These are phyloP conservation scores for Podotricha telesiphe DNA, from an alignment of 2,888 invertebrate genomes.

Conservation along the genomic window DNA sequence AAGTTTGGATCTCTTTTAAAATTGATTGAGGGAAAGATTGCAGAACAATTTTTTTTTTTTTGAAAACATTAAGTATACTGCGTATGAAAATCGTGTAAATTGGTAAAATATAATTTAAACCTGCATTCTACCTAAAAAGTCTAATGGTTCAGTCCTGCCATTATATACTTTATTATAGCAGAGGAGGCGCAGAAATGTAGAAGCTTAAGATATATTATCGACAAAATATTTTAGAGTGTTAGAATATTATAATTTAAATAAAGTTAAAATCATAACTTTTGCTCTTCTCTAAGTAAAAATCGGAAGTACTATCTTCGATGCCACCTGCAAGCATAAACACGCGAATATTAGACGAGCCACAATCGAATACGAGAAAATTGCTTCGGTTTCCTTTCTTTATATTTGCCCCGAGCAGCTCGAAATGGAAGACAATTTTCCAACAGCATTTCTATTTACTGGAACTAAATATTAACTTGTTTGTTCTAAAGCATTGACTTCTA, in stretches of 20 bases:
- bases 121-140: no score
- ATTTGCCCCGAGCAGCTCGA: slow-evolving; percentile 27
- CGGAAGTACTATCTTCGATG: slow-evolving; percentile 1
- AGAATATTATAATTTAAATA: background rate
- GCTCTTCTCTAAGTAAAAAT: slow-evolving; percentile 7
- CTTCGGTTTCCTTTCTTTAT: slow-evolving; percentile 33
- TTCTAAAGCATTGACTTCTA: slow-evolving; percentile 7
- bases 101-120: no score
- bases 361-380: slow-evolving; percentile 37
- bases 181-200: no score
- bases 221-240: background rate
- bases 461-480: slow-evolving; percentile 20
- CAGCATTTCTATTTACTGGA: slow-evolving; percentile 11
- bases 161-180: no score
- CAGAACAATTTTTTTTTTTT: no score
- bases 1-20: no score
- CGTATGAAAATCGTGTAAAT: no score
- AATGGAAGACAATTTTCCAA: slow-evolving; percentile 17
- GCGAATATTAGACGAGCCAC: slow-evolving; percentile 35
- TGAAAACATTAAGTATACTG: no score
- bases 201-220: no score
- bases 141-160: no score
- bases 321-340: slow-evolving; percentile 35
- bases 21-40: no score
- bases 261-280: background rate